Conservation (phyloP, 2,888 invertebrate genomes). For the Cantharis lateralis region DNA sequence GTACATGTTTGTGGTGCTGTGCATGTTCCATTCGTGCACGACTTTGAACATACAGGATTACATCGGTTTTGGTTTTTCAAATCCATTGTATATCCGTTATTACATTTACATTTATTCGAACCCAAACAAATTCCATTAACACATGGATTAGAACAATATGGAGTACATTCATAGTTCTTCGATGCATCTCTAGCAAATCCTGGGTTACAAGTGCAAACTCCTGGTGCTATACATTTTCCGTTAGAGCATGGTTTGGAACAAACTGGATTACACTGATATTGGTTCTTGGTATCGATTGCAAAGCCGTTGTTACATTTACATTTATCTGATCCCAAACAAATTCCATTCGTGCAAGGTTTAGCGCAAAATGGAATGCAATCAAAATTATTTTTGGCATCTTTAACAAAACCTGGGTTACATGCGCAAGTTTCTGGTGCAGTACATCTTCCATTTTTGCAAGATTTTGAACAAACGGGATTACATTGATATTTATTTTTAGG, state of each 20-base stretch:
- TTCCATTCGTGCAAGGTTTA: constrained; percentile 42
- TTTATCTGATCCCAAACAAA: constrained; percentile 47
- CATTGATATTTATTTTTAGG: constrained; percentile 4
- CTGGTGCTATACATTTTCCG: constrained; percentile 56
- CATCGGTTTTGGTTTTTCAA: too few relatives aligned
- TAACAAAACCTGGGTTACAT: constrained; percentile 28
- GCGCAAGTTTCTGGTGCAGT: not conserved
- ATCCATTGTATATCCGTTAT: constrained; percentile 24
- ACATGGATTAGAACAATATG: constrained; percentile 32
- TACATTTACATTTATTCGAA: constrained; percentile 46
- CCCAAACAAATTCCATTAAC: constrained; percentile 22
- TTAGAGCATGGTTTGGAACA: constrained; percentile 40
- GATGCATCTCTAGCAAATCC: constrained; percentile 23
- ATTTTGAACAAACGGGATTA: constrained; percentile 6
- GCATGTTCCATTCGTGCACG: too few relatives aligned
- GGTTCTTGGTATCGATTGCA: not conserved
- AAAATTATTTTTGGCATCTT: constrained; percentile 44
- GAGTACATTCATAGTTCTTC: constrained; percentile 44
- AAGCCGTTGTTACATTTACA: constrained; percentile 48
- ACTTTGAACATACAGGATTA: too few relatives aligned
- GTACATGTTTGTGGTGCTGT: too few relatives aligned
- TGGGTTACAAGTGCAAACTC: constrained; percentile 33
- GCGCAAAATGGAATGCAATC: not conserved
- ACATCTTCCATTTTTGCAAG: constrained; percentile 24
- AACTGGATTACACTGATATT: not conserved